Percentiles rank a stretch among this genome's conserved stretches.
Conservation (phyloP, 2,797 vertebrate species). For the Taeniopygia guttata region DNA sequence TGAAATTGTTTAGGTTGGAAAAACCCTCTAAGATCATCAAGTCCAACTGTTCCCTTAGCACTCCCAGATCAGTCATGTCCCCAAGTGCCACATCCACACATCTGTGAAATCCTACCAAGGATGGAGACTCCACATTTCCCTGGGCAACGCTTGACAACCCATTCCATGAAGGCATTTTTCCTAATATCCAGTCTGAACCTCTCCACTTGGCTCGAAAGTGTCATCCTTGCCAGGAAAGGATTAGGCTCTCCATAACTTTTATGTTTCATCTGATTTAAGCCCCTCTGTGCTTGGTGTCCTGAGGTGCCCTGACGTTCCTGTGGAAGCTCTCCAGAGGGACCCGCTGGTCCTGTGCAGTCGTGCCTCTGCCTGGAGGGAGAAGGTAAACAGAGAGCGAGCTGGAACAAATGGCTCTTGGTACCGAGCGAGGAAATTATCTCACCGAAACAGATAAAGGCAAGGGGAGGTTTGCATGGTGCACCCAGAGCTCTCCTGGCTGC, state of each 20-base stretch:
- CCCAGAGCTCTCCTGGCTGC: constrained; percentile 18
- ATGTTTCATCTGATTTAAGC: accelerated
- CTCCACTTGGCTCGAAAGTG: neutral
- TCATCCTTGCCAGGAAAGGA: neutral
- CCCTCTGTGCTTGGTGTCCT: neutral
- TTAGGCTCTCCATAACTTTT: neutral
- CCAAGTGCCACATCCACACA: neutral
- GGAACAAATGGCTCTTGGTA: constrained; percentile 78
- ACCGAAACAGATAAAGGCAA: constrained; percentile 70
- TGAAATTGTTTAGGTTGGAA: neutral
- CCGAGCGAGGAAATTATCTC: constrained; percentile 72
- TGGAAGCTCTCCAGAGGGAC: neutral
- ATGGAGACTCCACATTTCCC: neutral
- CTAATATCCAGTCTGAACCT: neutral
- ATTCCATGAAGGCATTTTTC: neutral
- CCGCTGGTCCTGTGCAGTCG: accelerated
- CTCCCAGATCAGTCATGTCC: neutral
- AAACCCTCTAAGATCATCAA: neutral
- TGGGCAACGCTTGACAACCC: accelerated
- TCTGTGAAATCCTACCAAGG: neutral
- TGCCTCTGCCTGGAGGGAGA: constrained; percentile 58
- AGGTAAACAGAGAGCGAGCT: constrained; percentile 71
- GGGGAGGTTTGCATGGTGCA: constrained; percentile 37
- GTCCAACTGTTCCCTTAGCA: neutral
- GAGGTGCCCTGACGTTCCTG: accelerated